These are phyloP conservation scores for Orchestes rusci DNA, from an alignment of 2,888 invertebrate genomes.

Conservation along the genomic window DNA sequence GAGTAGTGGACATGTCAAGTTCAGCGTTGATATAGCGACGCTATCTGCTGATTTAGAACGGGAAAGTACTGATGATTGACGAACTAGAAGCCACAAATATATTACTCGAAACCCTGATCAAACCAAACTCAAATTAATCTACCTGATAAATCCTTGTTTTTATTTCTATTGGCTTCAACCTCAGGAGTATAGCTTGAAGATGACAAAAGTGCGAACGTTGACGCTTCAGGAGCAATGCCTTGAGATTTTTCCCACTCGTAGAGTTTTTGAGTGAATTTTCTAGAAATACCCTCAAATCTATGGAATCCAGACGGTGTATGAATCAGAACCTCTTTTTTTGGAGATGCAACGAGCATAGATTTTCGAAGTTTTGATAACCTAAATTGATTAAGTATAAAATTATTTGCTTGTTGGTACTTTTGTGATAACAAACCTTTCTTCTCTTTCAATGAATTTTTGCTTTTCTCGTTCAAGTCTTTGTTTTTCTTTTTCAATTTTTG, in stretches of 20 bases:
- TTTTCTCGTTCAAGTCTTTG: constrained; percentile 53
- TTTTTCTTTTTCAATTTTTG: constrained; percentile 55
- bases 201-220: constrained; percentile 72
- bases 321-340: constrained; percentile 67
- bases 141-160: constrained; percentile 4
- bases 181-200: constrained; percentile 46
- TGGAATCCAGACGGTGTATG: constrained; percentile 78
- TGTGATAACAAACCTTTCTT: constrained; percentile 48
- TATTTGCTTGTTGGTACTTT: neutral
- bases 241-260: constrained; percentile 90
- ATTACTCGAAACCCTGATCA: neutral
- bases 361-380: constrained; percentile 53
- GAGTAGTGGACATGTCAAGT: constrained; percentile 44
- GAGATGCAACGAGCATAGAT: constrained; percentile 45
- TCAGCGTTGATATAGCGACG: constrained; percentile 47
- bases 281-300: constrained; percentile 78
- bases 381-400: constrained; percentile 6
- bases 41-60: constrained; percentile 75
- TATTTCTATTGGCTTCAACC: constrained; percentile 2
- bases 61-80: constrained; percentile 42
- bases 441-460: constrained; percentile 57
- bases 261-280: constrained; percentile 81
- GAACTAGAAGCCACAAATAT: constrained; percentile 5
- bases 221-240: constrained; percentile 74
- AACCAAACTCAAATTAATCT: too few species aligned